Evolutionary conservation across 1,140 invertebrate species (phyloP).

Genomic region (Caenorhabditis briggsae): DNA sequence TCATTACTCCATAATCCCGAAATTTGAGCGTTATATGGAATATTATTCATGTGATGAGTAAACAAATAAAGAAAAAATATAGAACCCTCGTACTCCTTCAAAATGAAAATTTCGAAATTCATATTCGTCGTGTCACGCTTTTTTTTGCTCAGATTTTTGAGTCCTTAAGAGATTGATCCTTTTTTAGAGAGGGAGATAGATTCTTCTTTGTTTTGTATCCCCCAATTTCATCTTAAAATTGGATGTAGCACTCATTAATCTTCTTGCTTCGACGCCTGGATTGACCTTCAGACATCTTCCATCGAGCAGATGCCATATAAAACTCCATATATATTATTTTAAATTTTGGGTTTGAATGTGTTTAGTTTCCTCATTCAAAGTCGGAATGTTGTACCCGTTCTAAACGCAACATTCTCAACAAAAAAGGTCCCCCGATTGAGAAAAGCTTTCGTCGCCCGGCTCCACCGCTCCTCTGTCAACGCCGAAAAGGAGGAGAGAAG

Average conservation of each 20-base stretch:
- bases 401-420: slow-evolving; percentile 12
- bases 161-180: background rate
- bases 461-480: slow-evolving; percentile 13
- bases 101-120: background rate
- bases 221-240: background rate
- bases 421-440: slow-evolving; percentile 26
- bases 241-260: slow-evolving; percentile 24
- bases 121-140: background rate
- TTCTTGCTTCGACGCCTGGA: background rate
- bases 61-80: background rate
- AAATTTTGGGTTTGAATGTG: background rate
- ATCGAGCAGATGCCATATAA: background rate
- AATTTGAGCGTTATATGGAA: slow-evolving; percentile 14
- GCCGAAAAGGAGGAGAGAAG: no score
- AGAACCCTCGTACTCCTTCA: background rate
- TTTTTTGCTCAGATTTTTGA: background rate
- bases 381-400: background rate
- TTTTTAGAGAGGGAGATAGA: background rate
- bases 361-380: background rate
- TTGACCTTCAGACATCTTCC: no score
- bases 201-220: slow-evolving; percentile 2
- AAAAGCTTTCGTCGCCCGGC: background rate
- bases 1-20: background rate
- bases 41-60: slow-evolving; percentile 51
- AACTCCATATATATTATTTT: background rate